Percentiles rank a stretch among this genome's conserved stretches.
These are phyloP conservation scores for Perca fluviatilis DNA, from an alignment of 2,113 vertebrate genomes.

Conservation along the genomic window DNA sequence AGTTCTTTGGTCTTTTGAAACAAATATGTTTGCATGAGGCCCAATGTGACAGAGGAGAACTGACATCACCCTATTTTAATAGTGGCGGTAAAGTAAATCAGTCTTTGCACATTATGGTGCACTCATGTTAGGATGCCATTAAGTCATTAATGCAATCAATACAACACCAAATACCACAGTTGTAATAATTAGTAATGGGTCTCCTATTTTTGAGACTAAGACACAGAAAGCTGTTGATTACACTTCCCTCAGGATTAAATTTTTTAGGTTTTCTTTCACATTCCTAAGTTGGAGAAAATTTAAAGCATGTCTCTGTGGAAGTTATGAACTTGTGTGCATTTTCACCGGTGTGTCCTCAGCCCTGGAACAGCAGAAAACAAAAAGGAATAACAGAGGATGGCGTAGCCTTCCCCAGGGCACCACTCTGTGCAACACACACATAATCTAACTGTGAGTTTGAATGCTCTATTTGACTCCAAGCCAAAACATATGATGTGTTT, in stretches of 20 bases:
- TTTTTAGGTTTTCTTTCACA: neutral
- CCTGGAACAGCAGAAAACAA: constrained; percentile 29
- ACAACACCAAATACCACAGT: neutral
- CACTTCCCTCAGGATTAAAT: neutral
- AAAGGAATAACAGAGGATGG: constrained; percentile 46
- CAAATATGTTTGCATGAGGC: neutral
- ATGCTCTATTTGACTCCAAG: constrained; percentile 59
- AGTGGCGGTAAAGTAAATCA: neutral
- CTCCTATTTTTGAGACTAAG: neutral
- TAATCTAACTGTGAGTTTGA: constrained; percentile 48
- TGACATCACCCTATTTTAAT: too few relatives aligned
- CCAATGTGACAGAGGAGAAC: neutral
- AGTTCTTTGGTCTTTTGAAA: neutral
- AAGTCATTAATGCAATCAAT: neutral
- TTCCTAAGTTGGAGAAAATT: neutral
- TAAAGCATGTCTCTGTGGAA: neutral
- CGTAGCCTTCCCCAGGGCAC: constrained; percentile 57
- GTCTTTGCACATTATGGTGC: neutral
- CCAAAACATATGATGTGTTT: constrained; percentile 52
- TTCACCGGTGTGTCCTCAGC: constrained; percentile 22
- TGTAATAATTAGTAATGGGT: neutral
- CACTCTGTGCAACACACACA: constrained; percentile 9
- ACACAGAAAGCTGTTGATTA: neutral
- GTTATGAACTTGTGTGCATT: constrained; percentile 15
- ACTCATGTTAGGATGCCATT: neutral